phyloP scores from a whole-genome alignment of 2,113 vertebrate species.

The Anhinga rufa region DNA sequence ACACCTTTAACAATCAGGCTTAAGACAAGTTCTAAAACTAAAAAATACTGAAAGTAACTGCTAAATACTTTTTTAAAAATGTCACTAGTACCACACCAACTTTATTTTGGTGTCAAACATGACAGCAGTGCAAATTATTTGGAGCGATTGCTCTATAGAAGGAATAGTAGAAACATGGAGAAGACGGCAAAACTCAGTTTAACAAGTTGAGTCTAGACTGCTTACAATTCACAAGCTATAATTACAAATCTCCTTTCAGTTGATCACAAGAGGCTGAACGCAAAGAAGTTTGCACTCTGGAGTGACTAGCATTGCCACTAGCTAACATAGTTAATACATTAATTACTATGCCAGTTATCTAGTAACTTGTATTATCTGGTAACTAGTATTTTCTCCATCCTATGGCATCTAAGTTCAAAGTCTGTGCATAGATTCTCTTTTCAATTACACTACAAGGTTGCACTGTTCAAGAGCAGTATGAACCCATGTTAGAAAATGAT shows the following conservation, averaged over 20 bases:
- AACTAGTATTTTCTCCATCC: neutral
- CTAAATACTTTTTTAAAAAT: neutral
- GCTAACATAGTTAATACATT: neutral
- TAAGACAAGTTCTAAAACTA: neutral
- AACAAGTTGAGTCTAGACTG: neutral
- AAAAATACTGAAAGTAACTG: neutral
- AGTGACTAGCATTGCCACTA: neutral
- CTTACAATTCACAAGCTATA: neutral
- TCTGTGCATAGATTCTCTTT: neutral
- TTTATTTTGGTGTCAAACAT: neutral
- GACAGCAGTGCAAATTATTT: neutral
- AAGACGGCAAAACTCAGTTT: neutral
- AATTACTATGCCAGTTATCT: neutral
- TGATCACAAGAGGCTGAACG: neutral
- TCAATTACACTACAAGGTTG: accelerated
- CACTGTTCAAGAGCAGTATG: neutral
- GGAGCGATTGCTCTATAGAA: neutral
- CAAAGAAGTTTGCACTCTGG: neutral
- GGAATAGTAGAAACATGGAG: neutral
- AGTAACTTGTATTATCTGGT: neutral
- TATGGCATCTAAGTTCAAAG: neutral
- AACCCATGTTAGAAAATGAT: neutral
- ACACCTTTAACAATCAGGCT: neutral
- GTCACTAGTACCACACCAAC: neutral
- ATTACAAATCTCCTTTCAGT: neutral